These are phyloP conservation scores for Leptocoma aspasia DNA, from an alignment of 2,113 vertebrate species.

Conservation along the genomic window DNA sequence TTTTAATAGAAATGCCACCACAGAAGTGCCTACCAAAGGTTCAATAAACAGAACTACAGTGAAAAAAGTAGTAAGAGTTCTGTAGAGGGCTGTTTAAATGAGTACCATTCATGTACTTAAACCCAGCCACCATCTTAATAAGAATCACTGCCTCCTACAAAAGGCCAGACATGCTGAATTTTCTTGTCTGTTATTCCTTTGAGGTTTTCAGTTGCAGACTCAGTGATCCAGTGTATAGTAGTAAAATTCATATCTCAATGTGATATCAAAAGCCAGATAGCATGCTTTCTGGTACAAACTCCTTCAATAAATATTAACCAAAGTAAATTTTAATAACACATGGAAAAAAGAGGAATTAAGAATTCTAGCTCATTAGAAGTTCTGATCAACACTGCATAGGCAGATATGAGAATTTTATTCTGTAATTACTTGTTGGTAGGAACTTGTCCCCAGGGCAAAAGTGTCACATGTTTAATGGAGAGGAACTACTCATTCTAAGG, in stretches of 20 bases:
- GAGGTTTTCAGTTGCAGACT: neutral
- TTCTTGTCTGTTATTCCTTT: neutral
- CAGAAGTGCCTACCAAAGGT: neutral
- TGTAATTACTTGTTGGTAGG: neutral
- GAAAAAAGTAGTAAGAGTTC: neutral
- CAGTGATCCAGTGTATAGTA: fast-evolving
- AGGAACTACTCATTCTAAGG: neutral
- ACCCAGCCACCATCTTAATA: neutral
- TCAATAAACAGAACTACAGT: neutral
- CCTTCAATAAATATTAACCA: neutral
- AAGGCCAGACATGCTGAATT: neutral
- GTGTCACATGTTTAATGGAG: neutral
- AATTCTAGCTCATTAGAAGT: neutral
- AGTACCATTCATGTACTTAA: neutral
- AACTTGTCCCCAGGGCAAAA: neutral
- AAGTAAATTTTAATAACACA: neutral
- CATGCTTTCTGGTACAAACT: neutral
- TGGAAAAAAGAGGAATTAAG: neutral
- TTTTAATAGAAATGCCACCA: neutral
- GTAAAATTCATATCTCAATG: neutral
- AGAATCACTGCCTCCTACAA: neutral
- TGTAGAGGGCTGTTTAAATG: neutral
- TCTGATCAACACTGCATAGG: neutral
- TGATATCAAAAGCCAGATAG: neutral
- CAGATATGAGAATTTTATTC: neutral